Base-by-base conservation (phyloP, 2,113 vertebrate genomes). In the Prunella himalayana region DNA sequence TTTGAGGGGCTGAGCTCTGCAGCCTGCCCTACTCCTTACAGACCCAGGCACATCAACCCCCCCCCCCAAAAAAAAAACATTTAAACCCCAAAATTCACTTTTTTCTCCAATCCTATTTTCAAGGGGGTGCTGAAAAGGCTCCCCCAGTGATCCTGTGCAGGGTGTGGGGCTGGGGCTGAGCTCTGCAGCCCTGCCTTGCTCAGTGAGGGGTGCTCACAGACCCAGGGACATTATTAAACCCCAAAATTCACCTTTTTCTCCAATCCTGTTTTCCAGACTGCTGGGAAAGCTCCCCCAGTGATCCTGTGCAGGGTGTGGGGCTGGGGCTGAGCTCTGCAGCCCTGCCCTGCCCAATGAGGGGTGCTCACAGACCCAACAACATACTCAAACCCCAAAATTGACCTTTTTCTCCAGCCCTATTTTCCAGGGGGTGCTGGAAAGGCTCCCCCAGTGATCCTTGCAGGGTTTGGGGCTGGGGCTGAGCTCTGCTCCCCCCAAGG, bases 191-290 rank as follows among this genome's bases (percentile, higher is more conserved):
- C 51, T 53, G 51, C 6, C 51, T 28, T 53, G 51, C 37, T 37
- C 37, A n/a, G n/a, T n/a, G n/a, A n/a, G n/a, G n/a, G n/a, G n/a
- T n/a, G n/a, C 37, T 37, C 9, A 9, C 37, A 51, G 16, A 17
- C 17, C 10, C 28, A 53, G 28, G 51, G 28, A 30, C 51, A 51
- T 51, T 15, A 47, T 51, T 11, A 53, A 53, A 53, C 7, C 28
- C 17, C 37, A 2, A 47, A 44, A 69, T 30, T 33, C 28, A 15
- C 16, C 6, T 50, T 84, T 87, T 33, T 21, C 20, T 11, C 64
- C 7, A 1, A 10, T 15, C 11, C 1, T 27, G 0, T 30, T 47
- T 37, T 3, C 54, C 25, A 8, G 10, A 16, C 17, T 44, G 17
- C 30, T 28, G 28, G 35, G 10, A 33, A 25, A 33, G 16, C 1